A percentile compares a stretch with the other conserved stretches of the same genome.
Evolutionary conservation across 2,888 invertebrate species (phyloP).

Genomic region (Tachystola acroxantha): DNA sequence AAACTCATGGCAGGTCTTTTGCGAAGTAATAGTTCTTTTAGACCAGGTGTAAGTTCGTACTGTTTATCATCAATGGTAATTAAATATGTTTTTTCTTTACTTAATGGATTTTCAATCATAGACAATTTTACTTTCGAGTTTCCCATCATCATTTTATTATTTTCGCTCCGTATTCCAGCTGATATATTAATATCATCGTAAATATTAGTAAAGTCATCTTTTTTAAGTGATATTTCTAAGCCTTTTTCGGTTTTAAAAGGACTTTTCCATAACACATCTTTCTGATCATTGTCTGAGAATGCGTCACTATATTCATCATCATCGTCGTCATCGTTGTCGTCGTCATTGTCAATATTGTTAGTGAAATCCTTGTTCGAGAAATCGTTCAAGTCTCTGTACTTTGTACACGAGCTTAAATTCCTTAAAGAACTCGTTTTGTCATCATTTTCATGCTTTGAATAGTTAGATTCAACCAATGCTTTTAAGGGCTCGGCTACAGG

Average conservation of each 20-base stretch:
- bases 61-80: constrained; percentile 2
- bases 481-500: constrained; percentile 7
- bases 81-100: background rate
- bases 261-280: background rate
- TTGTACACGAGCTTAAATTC: background rate
- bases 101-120: background rate
- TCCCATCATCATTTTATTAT: constrained; percentile 10
- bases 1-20: constrained; percentile 7
- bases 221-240: background rate
- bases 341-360: background rate
- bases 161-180: constrained; percentile 8
- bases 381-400: background rate
- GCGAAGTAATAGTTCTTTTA: constrained; percentile 8
- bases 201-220: background rate
- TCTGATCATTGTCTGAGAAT: background rate
- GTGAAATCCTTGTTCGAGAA: background rate
- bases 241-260: background rate
- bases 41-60: constrained; percentile 10
- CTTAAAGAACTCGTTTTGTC: background rate
- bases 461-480: background rate
- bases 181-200: constrained; percentile 5
- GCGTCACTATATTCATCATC: background rate
- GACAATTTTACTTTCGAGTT: constrained; percentile 6
- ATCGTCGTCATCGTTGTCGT: background rate
- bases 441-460: background rate